Conservation (phyloP, 1,140 invertebrate genomes). For the Scaptodrosophila lebanonensis region DNA sequence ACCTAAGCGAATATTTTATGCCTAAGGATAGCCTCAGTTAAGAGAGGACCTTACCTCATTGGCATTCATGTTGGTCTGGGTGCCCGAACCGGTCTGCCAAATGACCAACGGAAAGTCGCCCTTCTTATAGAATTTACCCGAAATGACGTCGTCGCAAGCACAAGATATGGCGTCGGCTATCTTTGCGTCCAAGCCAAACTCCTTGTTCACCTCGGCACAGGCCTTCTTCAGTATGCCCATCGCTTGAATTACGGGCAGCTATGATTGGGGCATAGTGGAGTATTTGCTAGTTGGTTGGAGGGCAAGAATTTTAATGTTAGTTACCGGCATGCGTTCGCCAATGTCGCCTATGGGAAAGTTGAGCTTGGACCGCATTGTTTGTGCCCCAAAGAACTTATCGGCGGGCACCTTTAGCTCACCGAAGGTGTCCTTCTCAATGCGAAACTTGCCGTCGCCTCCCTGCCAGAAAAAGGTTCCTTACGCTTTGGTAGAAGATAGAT, state of each 20-base stretch:
- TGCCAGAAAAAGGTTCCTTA: too few species aligned
- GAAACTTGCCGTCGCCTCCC: slow-evolving; percentile 67
- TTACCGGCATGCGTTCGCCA: slow-evolving; percentile 94
- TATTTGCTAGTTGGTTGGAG: neutral
- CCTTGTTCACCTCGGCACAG: slow-evolving; percentile 95
- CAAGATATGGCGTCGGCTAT: slow-evolving; percentile 91
- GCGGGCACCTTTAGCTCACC: slow-evolving; percentile 95
- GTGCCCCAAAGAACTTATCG: slow-evolving; percentile 97
- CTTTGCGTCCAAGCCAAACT: slow-evolving; percentile 94
- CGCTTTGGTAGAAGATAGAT: too few species aligned
- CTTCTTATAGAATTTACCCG: slow-evolving; percentile 89
- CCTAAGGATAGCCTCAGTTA: neutral
- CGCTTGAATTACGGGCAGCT: slow-evolving; percentile 93
- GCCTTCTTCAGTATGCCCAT: slow-evolving; percentile 99
- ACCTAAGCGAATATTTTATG: slow-evolving; percentile 78
- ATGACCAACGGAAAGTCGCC: slow-evolving; percentile 98
- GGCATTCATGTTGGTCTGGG: slow-evolving; percentile 99
- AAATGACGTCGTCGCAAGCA: slow-evolving; percentile 97
- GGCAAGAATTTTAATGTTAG: slow-evolving; percentile 21
- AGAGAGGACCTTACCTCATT: slow-evolving; percentile 87
- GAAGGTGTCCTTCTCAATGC: slow-evolving; percentile 93
- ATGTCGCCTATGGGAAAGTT: slow-evolving; percentile 99
- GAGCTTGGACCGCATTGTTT: slow-evolving; percentile 94
- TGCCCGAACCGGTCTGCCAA: slow-evolving; percentile 99
- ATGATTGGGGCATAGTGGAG: neutral